Percentiles rank a stretch among this genome's conserved stretches.
Conservation (phyloP, 53 echinoderm and acorn worm genomes). For the Henricia sp. region DNA sequence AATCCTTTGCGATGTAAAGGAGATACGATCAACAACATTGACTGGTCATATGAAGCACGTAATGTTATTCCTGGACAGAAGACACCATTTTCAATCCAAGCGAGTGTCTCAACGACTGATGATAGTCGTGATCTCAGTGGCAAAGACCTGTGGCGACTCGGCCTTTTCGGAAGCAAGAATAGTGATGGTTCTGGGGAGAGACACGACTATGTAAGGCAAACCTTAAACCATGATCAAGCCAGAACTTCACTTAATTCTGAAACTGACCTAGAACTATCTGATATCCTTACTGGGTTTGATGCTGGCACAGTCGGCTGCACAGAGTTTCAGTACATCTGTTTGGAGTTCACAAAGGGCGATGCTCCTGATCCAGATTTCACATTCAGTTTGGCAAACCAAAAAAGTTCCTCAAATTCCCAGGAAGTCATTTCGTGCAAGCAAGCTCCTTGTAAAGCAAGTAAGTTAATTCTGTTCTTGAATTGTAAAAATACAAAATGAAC, state of each 20-base stretch:
- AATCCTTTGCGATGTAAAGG: slow-evolving; percentile 69
- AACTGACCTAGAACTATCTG: slow-evolving; percentile 39
- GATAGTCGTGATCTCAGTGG: slow-evolving; percentile 76
- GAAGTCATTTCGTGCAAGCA: slow-evolving; percentile 39
- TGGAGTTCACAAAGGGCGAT: slow-evolving; percentile 80
- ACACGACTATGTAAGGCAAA: slow-evolving; percentile 66
- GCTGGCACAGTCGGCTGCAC: slow-evolving; percentile 77
- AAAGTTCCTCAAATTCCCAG: neutral
- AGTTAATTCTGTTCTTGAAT: no score
- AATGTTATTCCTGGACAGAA: slow-evolving; percentile 64
- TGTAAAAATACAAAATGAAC: no score
- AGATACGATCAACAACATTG: slow-evolving; percentile 75
- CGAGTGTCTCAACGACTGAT: slow-evolving; percentile 50
- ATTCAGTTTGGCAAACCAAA: slow-evolving; percentile 40
- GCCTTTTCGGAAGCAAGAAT: slow-evolving; percentile 76
- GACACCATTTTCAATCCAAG: slow-evolving; percentile 68
- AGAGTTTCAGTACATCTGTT: slow-evolving; percentile 79
- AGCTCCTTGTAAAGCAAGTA: slow-evolving; percentile 43
- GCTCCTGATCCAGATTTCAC: slow-evolving; percentile 73
- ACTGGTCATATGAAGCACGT: slow-evolving; percentile 74
- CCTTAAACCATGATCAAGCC: slow-evolving; percentile 66
- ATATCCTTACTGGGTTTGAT: slow-evolving; percentile 71
- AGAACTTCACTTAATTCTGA: slow-evolving; percentile 60
- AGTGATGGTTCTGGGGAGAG: slow-evolving; percentile 74
- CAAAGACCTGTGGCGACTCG: slow-evolving; percentile 82